Evolutionary conservation across 2,888 invertebrate genomes (phyloP).

Genomic region (Xestia xanthographa): DNA sequence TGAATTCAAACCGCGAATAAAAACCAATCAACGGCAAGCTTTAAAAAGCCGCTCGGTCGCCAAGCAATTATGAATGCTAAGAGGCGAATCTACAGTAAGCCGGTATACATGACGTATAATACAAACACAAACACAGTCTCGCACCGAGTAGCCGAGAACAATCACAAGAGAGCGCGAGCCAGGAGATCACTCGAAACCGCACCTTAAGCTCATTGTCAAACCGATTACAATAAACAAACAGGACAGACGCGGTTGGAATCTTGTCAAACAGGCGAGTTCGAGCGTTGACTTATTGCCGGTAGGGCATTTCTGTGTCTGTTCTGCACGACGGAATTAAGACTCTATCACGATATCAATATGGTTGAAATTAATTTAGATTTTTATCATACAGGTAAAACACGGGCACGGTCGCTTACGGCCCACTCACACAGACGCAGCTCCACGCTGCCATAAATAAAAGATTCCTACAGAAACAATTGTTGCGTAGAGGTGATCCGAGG

Average conservation of each 20-base stretch:
- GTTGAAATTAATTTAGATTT: conserved; percentile 67
- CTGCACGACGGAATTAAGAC: conserved; percentile 68
- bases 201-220: conserved; percentile 91
- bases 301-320: conserved; percentile 86
- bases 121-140: conserved; percentile 87
- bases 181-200: conserved; percentile 90
- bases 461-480: conserved; percentile 91
- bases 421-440: conserved; percentile 83
- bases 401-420: conserved; percentile 83
- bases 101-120: conserved; percentile 89
- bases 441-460: conserved; percentile 90
- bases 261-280: conserved; percentile 91
- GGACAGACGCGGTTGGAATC: conserved; percentile 91
- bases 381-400: conserved; percentile 88
- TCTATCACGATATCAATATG: conserved; percentile 65
- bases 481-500: conserved; percentile 89
- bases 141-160: conserved; percentile 86
- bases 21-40: conserved; percentile 83
- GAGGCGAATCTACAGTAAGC: conserved; percentile 89
- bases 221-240: conserved; percentile 91
- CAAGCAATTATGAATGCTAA: conserved; percentile 89
- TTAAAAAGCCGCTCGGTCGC: conserved; percentile 85
- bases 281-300: conserved; percentile 91
- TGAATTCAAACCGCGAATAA: conserved; percentile 72
- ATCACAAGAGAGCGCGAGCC: conserved; percentile 84